These are phyloP conservation scores for Hermaeophaga mercurialis DNA, from an alignment of 2,888 invertebrate genomes.

Conservation along the genomic window DNA sequence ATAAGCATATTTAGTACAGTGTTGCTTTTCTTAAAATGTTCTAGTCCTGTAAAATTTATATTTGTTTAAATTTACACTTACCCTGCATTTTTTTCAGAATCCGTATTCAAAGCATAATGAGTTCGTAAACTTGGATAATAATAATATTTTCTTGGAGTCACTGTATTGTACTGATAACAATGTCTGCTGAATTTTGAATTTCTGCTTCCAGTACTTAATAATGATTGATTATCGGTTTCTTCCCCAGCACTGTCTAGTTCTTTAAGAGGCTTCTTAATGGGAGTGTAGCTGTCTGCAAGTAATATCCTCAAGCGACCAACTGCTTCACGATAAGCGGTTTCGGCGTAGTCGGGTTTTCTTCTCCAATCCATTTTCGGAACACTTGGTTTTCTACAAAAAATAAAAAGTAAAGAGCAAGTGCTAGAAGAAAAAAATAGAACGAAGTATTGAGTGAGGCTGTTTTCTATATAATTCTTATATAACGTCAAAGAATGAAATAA, in stretches of 20 bases:
- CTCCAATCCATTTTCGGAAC: conserved; percentile 58
- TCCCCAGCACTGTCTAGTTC: conserved; percentile 63
- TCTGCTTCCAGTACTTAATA: conserved; percentile 55
- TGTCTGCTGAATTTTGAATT: conserved; percentile 41
- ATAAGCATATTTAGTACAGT: no score
- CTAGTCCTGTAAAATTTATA: neutral
- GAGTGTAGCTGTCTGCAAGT: conserved; percentile 75
- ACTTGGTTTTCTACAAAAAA: conserved; percentile 48
- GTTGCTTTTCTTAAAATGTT: neutral
- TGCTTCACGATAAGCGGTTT: conserved; percentile 83
- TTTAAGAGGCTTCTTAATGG: conserved; percentile 58
- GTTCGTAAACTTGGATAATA: conserved; percentile 41
- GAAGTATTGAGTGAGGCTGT: no score
- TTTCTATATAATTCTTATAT: no score
- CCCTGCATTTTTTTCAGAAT: conserved; percentile 31
- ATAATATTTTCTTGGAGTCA: conserved; percentile 41
- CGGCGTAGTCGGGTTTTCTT: conserved; percentile 77
- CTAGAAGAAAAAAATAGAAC: no score
- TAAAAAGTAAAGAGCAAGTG: no score
- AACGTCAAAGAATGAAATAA: no score
- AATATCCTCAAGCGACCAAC: conserved; percentile 79
- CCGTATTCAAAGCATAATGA: conserved; percentile 22
- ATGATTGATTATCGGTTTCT: conserved; percentile 63
- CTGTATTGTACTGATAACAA: conserved; percentile 41
- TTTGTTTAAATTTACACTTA: conserved; percentile 23